phyloP scores from a whole-genome alignment of 2,113 vertebrate species.

The Pterocles burchelli region DNA sequence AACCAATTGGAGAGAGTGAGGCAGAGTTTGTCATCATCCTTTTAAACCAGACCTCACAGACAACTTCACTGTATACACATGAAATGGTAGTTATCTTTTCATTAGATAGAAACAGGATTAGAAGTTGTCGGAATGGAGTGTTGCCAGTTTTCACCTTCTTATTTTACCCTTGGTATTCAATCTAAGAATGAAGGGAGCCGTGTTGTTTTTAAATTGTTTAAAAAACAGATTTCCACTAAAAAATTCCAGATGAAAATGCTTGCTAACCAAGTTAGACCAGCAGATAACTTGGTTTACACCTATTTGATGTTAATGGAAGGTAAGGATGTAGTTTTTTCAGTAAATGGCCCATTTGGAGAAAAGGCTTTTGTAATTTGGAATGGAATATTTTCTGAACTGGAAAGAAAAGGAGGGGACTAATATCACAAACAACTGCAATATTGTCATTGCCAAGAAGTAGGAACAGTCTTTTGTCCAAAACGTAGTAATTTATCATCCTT shows the following conservation, averaged over 20 bases:
- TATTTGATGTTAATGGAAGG: neutral
- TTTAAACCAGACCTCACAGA: neutral
- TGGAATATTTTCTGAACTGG: neutral
- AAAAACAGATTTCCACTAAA: neutral
- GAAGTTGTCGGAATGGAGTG: neutral
- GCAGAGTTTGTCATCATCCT: neutral
- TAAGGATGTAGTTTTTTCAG: neutral
- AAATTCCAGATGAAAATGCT: neutral
- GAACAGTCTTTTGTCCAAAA: neutral
- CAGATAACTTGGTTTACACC: neutral
- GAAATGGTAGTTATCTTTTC: neutral
- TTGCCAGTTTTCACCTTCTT: neutral
- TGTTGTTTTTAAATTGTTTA: neutral
- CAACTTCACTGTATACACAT: neutral
- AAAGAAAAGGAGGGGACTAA: neutral
- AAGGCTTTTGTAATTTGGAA: neutral
- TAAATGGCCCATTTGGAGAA: neutral
- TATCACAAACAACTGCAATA: neutral
- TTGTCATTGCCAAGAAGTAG: neutral
- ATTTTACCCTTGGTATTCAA: neutral
- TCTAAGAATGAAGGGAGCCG: neutral
- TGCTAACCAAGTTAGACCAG: neutral
- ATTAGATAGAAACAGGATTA: neutral
- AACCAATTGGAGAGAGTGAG: neutral
- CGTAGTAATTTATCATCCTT: neutral